These are phyloP conservation scores for Poeciliopsis presidionis DNA, from an alignment of 2,797 vertebrate species.

Conservation along the genomic window DNA sequence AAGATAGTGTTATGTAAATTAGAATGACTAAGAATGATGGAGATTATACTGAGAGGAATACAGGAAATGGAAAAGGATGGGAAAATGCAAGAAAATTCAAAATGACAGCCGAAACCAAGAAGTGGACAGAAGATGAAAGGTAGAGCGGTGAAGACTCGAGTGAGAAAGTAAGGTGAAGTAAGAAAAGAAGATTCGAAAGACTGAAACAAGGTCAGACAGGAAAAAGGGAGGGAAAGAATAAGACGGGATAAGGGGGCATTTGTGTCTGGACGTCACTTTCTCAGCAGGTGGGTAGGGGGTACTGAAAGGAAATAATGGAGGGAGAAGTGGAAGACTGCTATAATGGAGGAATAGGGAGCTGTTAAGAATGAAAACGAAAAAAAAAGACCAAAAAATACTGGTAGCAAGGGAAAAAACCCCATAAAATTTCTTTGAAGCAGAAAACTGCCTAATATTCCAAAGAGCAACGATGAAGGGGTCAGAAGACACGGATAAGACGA, in stretches of 20 bases:
- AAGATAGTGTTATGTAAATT: slow-evolving; percentile 75
- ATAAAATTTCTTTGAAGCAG: slow-evolving; percentile 19
- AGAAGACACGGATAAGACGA: slow-evolving; percentile 36
- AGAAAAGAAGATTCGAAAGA: slow-evolving; percentile 63
- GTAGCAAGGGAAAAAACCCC: slow-evolving; percentile 25
- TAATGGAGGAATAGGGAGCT: slow-evolving; percentile 36
- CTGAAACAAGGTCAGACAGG: slow-evolving; percentile 80
- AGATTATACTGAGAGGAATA: slow-evolving; percentile 59
- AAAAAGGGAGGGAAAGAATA: slow-evolving; percentile 56
- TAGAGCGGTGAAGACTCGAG: slow-evolving; percentile 48
- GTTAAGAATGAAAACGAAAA: slow-evolving; percentile 3
- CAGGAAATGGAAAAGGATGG: slow-evolving; percentile 69
- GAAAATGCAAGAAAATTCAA: slow-evolving; percentile 58
- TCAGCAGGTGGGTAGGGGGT: slow-evolving; percentile 63
- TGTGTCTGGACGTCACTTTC: slow-evolving; percentile 78
- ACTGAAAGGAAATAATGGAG: slow-evolving; percentile 79
- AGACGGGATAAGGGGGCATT: slow-evolving; percentile 57
- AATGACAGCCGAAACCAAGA: slow-evolving; percentile 78
- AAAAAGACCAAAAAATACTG: slow-evolving; percentile 18
- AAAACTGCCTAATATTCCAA: not conserved
- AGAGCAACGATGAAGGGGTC: slow-evolving; percentile 33
- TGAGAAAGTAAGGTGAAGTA: slow-evolving; percentile 59
- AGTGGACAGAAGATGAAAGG: slow-evolving; percentile 75
- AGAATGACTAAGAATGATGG: slow-evolving; percentile 64
- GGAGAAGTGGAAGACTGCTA: slow-evolving; percentile 49